Evolutionary conservation across 2,113 vertebrate genomes (phyloP), one percentile per base, ranked within the genome.

Genomic region (Lota lota): DNA sequence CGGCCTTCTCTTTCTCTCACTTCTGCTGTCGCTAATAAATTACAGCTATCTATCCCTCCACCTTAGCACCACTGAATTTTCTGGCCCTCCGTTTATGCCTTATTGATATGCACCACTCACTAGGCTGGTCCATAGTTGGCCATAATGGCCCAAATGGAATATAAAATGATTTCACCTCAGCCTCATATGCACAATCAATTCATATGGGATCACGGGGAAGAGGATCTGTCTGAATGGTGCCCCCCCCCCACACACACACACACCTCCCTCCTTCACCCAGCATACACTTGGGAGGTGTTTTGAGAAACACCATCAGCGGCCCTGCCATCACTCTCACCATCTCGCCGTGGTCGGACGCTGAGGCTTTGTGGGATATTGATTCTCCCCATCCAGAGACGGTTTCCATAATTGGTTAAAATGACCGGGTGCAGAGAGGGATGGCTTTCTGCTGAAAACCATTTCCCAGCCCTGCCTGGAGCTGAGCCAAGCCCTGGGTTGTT

Each of bases 351-450:
- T 88, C 72, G 79, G 87, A 87, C 83, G 83, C 85, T 87, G 87
- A 88, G 83, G 83, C 87, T 88, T 89, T 89, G 89, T 86, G 90
- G 89, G 89, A 90, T 91, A 92, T 92, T 86, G 90, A 92, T 92
- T 90, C 77, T 83, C 80, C 83, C 89, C 86, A 85, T 90, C 90
- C 87, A 83, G 88, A 88, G 90, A 88, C 85, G 86, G 90, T 90
- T 90, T 92, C 88, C 88, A 89, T 92, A 92, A 93, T 93, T 93
- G 92, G 91, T 91, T 93, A 88, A 93, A 92, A 91, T 92, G 92
- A 91, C 89, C 88, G 88, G 86, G 91, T 85, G 90, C 84, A 86
- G 88, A 90, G 91, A 91, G 90, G 88, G 88, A 92, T 84, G 85
- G 83, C 87, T 91, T 89, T 87, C 90, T 90, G 85, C 88, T 92